Base-by-base conservation (phyloP, 1,140 invertebrate genomes). In the Drosophila funebris region DNA sequence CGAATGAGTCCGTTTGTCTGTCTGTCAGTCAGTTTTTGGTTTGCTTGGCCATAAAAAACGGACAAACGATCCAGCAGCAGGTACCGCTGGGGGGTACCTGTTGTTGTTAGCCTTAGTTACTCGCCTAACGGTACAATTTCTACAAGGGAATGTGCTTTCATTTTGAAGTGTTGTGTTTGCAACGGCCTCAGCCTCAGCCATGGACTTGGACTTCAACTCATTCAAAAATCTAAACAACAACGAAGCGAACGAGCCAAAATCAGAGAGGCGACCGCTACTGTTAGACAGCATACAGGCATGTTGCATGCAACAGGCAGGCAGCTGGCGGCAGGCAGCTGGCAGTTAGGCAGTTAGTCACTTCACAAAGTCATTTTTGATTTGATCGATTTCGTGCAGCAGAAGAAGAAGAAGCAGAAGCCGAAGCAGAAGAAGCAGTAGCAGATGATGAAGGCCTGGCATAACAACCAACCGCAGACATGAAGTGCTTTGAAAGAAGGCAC, bases 71-170 rank as follows among this genome's bases (percentile, higher is more conserved):
- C 74, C 70, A 66, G 64, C 70, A 66, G 64, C 48, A 63, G 58
- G 9, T 31, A 61, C 24, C 48, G 39, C 36, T 62, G 64, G 41
- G 48, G 48, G 58, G 53, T 72, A 72, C 52, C 68, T 53, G 68
- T 54, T 52, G 58, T 43, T 60, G 60, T 44, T 61, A 31, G 58
- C 58, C 58, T 60, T 68, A 52, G 27, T 33, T 52, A 36, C 31
- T 60, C 67, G 67, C 61, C 60, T 87, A 88, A 88, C 83, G 83
- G 83, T 88, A 88, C 74, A 88, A 84, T 88, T 83, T 88, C 83
- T 88, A 83, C 83, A 88, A 88, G 83, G 83, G 84, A 88, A 88
- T 88, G 84, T 89, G 83, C 83, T 88, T 88, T 88, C 84, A 88
- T 88, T 88, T 88, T 89, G 83, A 87, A 88, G 83, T 87, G 83